These are phyloP conservation scores for Serinus canaria DNA, from an alignment of 2,113 vertebrate genomes.

Conservation along the genomic window DNA sequence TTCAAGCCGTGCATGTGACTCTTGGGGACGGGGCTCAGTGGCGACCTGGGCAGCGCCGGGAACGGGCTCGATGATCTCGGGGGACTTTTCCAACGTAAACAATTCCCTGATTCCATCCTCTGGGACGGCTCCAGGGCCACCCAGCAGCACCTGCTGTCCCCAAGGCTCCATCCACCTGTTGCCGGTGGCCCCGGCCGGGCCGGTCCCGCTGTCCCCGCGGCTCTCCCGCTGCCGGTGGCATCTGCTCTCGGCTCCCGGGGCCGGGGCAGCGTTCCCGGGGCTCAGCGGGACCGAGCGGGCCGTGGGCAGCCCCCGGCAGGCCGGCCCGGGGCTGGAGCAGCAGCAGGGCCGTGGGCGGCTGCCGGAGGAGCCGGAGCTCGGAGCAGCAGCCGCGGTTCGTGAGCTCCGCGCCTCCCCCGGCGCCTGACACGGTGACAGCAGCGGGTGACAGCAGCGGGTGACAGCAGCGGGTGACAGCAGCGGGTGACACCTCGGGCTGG, in stretches of 20 bases:
- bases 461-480: neutral
- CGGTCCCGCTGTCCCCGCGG: neutral
- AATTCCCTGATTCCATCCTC: rapidly evolving
- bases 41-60: neutral
- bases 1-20: rapidly evolving
- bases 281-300: neutral
- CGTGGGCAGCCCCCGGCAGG: neutral
- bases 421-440: neutral
- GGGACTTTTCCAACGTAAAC: rapidly evolving
- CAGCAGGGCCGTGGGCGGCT: neutral
- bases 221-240: neutral
- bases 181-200: neutral
- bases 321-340: neutral
- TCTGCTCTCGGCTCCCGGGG: rapidly evolving
- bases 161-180: neutral
- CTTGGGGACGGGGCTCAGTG: rapidly evolving
- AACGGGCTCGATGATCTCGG: rapidly evolving
- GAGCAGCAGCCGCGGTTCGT: neutral
- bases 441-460: neutral
- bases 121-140: rapidly evolving
- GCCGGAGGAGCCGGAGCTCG: neutral
- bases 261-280: neutral
- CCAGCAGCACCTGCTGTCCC: neutral
- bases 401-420: neutral
- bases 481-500: neutral